Evolutionary conservation across 2,888 invertebrate species (phyloP).

Genomic region (Rhorus exstirpatorius): DNA sequence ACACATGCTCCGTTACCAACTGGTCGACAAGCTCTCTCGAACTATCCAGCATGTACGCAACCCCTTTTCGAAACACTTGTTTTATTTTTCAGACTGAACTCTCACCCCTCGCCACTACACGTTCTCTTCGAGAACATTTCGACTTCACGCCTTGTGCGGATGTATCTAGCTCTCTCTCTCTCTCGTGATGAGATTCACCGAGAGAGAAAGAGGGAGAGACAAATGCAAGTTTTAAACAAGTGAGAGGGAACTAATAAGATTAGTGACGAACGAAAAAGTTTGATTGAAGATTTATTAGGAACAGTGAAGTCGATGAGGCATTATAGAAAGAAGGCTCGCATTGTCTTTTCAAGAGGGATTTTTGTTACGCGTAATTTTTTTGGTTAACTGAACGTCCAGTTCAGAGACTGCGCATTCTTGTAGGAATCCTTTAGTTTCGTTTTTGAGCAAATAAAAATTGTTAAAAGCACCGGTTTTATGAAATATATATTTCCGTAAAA

Average conservation of each 20-base stretch:
- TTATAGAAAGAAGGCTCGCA: neutral
- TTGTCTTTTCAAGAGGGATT: neutral
- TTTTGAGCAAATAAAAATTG: no score
- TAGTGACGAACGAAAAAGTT: conserved; percentile 3
- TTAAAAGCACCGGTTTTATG: no score
- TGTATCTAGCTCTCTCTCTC: neutral
- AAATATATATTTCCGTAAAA: no score
- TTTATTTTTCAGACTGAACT: conserved; percentile 56
- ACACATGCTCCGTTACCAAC: conserved; percentile 57
- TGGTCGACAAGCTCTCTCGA: conserved; percentile 55
- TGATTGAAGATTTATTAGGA: neutral
- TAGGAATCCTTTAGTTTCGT: no score
- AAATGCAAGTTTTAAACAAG: neutral
- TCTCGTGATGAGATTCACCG: conserved; percentile 19
- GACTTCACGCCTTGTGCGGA: conserved; percentile 29
- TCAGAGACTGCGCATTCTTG: no score
- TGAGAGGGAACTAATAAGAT: neutral
- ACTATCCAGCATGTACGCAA: neutral
- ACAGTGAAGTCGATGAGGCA: neutral
- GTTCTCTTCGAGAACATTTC: conserved; percentile 24
- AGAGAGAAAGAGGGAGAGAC: neutral
- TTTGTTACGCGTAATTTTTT: no score
- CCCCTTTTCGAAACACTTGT: conserved; percentile 33
- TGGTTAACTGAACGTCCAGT: no score
- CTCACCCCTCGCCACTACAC: conserved; percentile 17